Evolutionary conservation across 2,797 vertebrate genomes (phyloP), one percentile per base, ranked within the genome.

Genomic region (Nasua narica): DNA sequence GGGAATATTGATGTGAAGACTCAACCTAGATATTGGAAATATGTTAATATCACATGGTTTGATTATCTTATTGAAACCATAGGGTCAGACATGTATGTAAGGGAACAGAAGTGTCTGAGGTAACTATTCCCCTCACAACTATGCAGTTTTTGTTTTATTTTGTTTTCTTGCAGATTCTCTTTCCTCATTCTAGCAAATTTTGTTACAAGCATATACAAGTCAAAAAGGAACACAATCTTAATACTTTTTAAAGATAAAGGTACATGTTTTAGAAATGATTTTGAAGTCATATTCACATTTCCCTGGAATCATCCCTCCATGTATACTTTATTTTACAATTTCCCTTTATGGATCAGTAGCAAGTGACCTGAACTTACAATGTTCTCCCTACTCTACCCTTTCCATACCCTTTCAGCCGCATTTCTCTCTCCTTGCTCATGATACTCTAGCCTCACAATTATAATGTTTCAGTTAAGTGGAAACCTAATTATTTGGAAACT

Each of bases 151-250:
- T 74, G 70, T 74, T 74, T 74, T 46, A 43, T 48, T 74, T 74
- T 79, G 27, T 37, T 60, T 78, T 88, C 37, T 1, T n/a, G 81
- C 40, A 86, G 14, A 88, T 86, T 96, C 19, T 70, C 29, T 94
- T 19, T 54, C 32, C 19, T 96, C 14, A 91, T 84, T 95, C 27
- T 60, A 90, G 70, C 62, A 87, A 92, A 90, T 92, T 95, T 89
- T 91, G 32, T 91, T 94, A 84, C 0, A 35, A 40, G 21, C 77
- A 62, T 65, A 88, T 58, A 93, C 62, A 95, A 92, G 60, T 62
- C 46, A 77, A 78, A 58, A 92, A 52, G 46, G 35, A 18, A 74
- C 3, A 85, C 7, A 40, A 69, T 79, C 77, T 84, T 92, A 89
- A 78, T 8, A 50, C 78, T 58, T 90, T 84, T 70, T 6, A 2